Conservation (phyloP, 2,888 invertebrate species). For the Chrysolina haemoptera region DNA sequence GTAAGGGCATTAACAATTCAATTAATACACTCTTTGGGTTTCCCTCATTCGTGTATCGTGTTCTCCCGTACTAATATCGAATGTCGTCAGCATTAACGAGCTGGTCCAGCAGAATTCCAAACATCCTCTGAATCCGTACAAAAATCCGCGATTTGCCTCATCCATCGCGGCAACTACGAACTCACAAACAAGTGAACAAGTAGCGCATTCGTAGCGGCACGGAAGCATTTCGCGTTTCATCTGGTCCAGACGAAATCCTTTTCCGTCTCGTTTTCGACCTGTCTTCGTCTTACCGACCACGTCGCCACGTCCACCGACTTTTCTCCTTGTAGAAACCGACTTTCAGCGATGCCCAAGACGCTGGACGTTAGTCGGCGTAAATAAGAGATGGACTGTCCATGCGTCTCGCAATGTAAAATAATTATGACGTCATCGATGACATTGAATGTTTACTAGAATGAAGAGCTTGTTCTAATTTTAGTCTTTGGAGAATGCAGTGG, state of each 20-base stretch:
- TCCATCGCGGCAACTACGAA: constrained; percentile 18
- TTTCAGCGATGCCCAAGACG: background rate
- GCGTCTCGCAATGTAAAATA: background rate
- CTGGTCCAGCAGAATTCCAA: constrained; percentile 9
- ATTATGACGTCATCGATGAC: too few species aligned
- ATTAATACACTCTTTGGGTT: too few species aligned
- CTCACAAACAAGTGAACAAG: constrained; percentile 24
- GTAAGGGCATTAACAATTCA: too few species aligned
- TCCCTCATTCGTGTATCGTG: background rate
- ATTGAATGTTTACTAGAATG: too few species aligned
- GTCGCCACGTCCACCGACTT: background rate
- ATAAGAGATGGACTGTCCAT: background rate
- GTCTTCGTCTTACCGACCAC: constrained; percentile 11
- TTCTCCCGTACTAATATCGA: background rate
- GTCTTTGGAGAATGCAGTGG: too few species aligned
- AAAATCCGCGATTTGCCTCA: constrained; percentile 30
- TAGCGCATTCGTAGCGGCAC: constrained; percentile 27
- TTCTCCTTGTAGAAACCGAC: background rate
- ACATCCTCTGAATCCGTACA: constrained; percentile 24
- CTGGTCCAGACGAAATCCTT: constrained; percentile 22
- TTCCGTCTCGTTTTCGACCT: constrained; percentile 1
- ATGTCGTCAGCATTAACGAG: background rate
- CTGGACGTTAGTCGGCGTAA: background rate
- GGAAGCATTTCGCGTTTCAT: constrained; percentile 18
- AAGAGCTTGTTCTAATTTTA: too few species aligned